Percentiles rank a stretch among this genome's conserved stretches.
Conservation (phyloP, 2,888 invertebrate genomes). For the Amitus sp. region DNA sequence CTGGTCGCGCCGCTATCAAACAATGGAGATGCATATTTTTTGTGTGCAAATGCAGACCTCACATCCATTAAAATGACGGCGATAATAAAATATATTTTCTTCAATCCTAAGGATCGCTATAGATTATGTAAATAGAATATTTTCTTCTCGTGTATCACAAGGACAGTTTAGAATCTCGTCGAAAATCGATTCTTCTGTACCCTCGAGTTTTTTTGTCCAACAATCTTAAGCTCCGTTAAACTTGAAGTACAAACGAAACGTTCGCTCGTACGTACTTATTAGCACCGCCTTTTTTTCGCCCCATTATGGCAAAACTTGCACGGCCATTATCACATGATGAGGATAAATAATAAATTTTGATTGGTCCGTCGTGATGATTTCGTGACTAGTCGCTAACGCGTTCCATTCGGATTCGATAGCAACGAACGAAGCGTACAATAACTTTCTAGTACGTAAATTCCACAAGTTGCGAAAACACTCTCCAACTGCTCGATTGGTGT, state of each 20-base stretch:
- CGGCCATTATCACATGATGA: conserved; percentile 22
- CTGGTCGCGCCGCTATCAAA: no score
- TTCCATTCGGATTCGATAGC: not conserved
- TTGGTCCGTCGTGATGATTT: not conserved
- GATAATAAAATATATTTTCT: no score
- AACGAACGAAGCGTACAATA: not conserved
- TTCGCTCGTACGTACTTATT: not conserved
- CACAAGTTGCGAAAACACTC: no score
- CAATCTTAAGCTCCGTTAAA: no score
- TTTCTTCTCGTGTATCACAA: conserved; percentile 45
- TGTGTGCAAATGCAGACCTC: no score
- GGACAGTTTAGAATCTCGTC: conserved; percentile 42
- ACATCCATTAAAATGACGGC: no score
- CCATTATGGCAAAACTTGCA: conserved; percentile 43
- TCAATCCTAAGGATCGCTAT: no score
- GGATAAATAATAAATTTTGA: conserved; percentile 11
- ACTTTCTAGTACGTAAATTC: not conserved
- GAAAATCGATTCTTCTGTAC: conserved; percentile 8
- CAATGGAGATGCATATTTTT: no score
- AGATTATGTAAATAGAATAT: no score
- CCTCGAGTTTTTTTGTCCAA: not conserved
- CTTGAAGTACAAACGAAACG: no score
- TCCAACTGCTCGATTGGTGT: not conserved
- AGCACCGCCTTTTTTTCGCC: conserved; percentile 1
- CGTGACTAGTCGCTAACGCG: no score